Conservation (phyloP, 2,888 invertebrate genomes). For the Hydropsyche betteni region DNA sequence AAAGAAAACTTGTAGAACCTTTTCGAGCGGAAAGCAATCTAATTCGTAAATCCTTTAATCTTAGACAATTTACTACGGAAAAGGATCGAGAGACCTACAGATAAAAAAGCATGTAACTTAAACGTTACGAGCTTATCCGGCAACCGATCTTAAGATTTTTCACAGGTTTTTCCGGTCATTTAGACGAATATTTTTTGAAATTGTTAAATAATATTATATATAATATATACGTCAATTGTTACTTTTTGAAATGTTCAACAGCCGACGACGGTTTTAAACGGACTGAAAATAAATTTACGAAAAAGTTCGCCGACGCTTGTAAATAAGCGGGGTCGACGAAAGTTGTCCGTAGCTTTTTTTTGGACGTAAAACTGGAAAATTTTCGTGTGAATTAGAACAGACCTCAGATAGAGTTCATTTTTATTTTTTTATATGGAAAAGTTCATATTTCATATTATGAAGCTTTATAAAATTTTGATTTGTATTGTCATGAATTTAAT, state of each 20-base stretch:
- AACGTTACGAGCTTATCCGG: conserved; percentile 4
- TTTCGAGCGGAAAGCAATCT: no score
- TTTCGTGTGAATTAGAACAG: not conserved
- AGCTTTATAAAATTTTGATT: no score
- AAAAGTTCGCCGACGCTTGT: conserved; percentile 6
- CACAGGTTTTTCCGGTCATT: not conserved
- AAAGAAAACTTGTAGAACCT: no score
- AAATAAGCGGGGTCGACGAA: conserved; percentile 12
- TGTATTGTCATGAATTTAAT: no score
- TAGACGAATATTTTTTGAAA: not conserved
- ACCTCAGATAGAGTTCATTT: conserved; percentile 1
- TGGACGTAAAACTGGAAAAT: conserved; percentile 1
- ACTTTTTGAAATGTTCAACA: no score
- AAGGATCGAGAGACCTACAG: no score
- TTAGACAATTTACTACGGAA: no score
- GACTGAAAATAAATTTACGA: not conserved
- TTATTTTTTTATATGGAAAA: not conserved
- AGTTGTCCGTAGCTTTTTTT: not conserved
- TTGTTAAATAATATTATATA: not conserved
- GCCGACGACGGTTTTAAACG: not conserved
- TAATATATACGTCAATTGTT: no score
- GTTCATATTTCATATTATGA: no score
- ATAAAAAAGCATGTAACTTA: conserved; percentile 16
- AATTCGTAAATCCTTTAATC: no score
- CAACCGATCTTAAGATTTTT: not conserved